Conservation (phyloP, 2,888 invertebrate genomes). For the Yponomeuta malinellus region DNA sequence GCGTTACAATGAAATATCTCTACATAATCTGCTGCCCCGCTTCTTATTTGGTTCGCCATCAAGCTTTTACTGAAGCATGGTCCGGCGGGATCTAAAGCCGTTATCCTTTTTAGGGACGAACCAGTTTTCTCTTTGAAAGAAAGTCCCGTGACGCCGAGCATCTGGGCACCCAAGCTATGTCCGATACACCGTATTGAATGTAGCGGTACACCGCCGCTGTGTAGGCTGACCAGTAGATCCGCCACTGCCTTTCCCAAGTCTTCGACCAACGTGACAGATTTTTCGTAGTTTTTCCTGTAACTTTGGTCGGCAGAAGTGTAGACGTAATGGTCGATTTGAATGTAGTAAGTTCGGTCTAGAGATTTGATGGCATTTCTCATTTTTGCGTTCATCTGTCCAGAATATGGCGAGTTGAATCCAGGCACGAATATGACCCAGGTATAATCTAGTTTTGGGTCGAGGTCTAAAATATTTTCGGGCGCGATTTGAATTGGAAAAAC, state of each 20-base stretch:
- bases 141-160: slow-evolving; percentile 48
- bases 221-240: slow-evolving; percentile 44
- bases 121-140: slow-evolving; percentile 44
- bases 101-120: slow-evolving; percentile 53
- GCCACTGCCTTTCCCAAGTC: slow-evolving; percentile 54
- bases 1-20: slow-evolving; percentile 78
- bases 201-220: slow-evolving; percentile 45
- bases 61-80: slow-evolving; percentile 63
- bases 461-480: slow-evolving; percentile 33
- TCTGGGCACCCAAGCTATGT: slow-evolving; percentile 62
- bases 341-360: slow-evolving; percentile 41
- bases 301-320: slow-evolving; percentile 55
- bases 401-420: slow-evolving; percentile 8
- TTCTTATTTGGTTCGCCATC: slow-evolving; percentile 62
- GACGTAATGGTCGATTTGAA: slow-evolving; percentile 59
- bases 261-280: slow-evolving; percentile 49
- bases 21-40: slow-evolving; percentile 74
- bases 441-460: not conserved
- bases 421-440: slow-evolving; percentile 12
- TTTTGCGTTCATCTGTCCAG: slow-evolving; percentile 7
- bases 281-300: slow-evolving; percentile 53
- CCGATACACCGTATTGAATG: slow-evolving; percentile 58
- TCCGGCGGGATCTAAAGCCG: slow-evolving; percentile 64
- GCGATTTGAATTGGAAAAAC: slow-evolving; percentile 46
- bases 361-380: slow-evolving; percentile 3